Evolutionary conservation across 2,797 vertebrate genomes (phyloP), one percentile per base, ranked within the genome.

Genomic region (Coregonus sp.): DNA sequence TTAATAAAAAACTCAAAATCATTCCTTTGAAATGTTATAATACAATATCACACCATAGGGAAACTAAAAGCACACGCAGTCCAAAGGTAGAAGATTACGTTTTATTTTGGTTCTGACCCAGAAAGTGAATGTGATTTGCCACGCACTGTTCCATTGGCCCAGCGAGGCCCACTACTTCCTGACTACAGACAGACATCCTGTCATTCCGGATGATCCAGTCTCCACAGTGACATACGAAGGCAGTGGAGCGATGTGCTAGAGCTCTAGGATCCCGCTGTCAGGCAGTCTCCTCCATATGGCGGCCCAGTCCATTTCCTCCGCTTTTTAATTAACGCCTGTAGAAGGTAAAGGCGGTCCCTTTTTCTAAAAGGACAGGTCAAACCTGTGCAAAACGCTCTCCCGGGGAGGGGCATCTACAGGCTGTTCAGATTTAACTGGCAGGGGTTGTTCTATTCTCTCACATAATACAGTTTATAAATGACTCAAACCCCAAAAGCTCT

Each of bases 311-410:
- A 29, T 75, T 78, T 76, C 75, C 72, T 78, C 35, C 33, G 77
- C 50, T 75, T 83, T 90, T 89, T 91, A 90, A 92, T 91, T 90
- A 92, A 86, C 79, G 83, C 82, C 71, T 82, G 84, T 80, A 81
- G 73, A 88, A 84, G 51, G 75, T 76, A 75, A 82, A 81, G 73
- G 77, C 80, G 56, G 33, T 75, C 59, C 67, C 12, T 6, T 61
- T 81, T 80, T 84, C 80, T 80, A 31, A 75, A 76, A 83, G 78
- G 87, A 81, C 75, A 82, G 80, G 84, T 85, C 84, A 83, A 79
- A 86, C 47, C 52, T 51, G 75, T 77, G 70, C 78, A 84, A 82
- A 84, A 79, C 31, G 78, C 66, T 83, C 61, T 70, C 75, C 76
- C 63, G 79, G 67, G 70, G 78, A 52, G 70, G 14, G 35, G 31